Conservation (phyloP, 2,888 invertebrate genomes). For the Taphrorychus bicolor region DNA sequence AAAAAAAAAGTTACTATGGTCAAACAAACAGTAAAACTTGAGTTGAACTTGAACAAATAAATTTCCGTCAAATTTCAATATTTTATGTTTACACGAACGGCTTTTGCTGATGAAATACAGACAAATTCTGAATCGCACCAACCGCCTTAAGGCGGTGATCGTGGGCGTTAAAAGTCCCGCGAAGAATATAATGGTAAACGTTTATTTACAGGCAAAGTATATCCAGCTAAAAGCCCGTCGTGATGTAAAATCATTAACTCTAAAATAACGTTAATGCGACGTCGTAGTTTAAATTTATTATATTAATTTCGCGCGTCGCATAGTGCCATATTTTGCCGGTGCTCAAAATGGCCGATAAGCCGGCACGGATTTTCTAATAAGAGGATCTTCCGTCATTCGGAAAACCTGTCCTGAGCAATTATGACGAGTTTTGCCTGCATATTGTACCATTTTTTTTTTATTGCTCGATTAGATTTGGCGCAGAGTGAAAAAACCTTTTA, state of each 20-base stretch:
- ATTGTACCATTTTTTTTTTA: constrained; percentile 9
- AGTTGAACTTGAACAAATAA: too few relatives aligned
- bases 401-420: constrained; percentile 16
- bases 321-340: constrained; percentile 25
- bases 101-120: too few relatives aligned
- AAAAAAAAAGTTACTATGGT: too few relatives aligned
- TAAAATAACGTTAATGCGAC: constrained; percentile 11
- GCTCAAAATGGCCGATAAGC: constrained; percentile 19
- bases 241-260: constrained; percentile 13
- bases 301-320: constrained; percentile 24
- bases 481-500: too few relatives aligned
- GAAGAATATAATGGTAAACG: not conserved
- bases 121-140: too few relatives aligned
- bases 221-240: not conserved
- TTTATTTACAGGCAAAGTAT: not conserved
- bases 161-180: not conserved
- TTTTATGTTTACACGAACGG: too few relatives aligned
- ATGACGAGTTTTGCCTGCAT: constrained; percentile 14
- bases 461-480: too few relatives aligned
- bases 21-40: too few relatives aligned
- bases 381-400: constrained; percentile 16
- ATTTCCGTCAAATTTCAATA: too few relatives aligned
- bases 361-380: constrained; percentile 27
- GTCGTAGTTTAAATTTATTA: constrained; percentile 27
- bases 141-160: too few relatives aligned